Base-by-base conservation (phyloP, 2,113 vertebrate genomes). In the Pyxicephalus adspersus region DNA sequence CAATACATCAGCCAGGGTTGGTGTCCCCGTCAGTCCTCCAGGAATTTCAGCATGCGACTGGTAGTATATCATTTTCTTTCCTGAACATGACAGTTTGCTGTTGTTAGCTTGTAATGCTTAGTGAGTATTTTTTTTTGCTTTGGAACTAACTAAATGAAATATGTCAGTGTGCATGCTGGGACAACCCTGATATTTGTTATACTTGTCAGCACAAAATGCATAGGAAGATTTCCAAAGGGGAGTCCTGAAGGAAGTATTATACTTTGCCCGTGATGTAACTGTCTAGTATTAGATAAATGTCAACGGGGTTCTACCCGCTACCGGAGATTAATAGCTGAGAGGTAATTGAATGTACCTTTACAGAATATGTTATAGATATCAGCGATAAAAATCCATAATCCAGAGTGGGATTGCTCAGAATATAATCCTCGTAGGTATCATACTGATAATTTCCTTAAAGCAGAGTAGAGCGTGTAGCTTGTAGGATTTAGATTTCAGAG, bases 21-120 rank as follows among this genome's bases (percentile, higher is more conserved):
- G 4, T 75, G 64, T 55, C 83, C 84, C 89, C 76, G 90, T 91
- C 90, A 89, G 91, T 88, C 88, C 58, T 89, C 85, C 83, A 54
- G 89, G 79, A 92, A 89, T 91, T 88, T 89, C 90, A 83, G 61
- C 34, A 94, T 95, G 93, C 89, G 88, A 75, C 90, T 94, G 94
- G 94, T 94, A 94, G 94, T 8, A 90, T 88, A 8, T 45, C 38
- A 87, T 89, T n/a, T 78, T 26, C 4, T 81, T 88, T 83, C 80
- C 75, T 55, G 31, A 50, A 79, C 72, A 22, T 83, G 75, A 73
- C 50, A 65, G 66, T 81, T 74, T 1, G 22, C 8, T 0, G 1
- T 83, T 85, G 31, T n/a, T 83, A 20, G 25, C 81, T 6, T 5
- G 2, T 23, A 83, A 54, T 79, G 83, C 85, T 88, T 1, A 0